Percentiles rank a stretch among this genome's conserved stretches.
Evolutionary conservation across 2,888 invertebrate genomes (phyloP).

Genomic region (Arge pagana): DNA sequence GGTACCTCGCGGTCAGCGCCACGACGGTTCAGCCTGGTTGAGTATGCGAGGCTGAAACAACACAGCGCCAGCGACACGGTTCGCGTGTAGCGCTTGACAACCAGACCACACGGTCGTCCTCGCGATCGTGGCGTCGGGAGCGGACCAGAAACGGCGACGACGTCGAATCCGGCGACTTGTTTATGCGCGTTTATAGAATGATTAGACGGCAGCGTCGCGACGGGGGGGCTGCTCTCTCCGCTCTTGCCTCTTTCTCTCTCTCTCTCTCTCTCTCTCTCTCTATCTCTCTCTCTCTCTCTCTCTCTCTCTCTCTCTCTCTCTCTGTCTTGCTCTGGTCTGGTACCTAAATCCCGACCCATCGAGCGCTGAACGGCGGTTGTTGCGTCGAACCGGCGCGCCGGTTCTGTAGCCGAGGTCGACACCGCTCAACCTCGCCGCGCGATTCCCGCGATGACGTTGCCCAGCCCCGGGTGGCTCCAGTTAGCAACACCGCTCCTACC

Average conservation of each 20-base stretch:
- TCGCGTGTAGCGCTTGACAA: no score
- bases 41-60: no score
- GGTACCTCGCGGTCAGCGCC: no score
- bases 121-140: no score
- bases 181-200: slow-evolving; percentile 59
- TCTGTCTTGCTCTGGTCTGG: slow-evolving; percentile 1
- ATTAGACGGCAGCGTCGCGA: slow-evolving; percentile 54
- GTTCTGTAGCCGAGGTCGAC: background rate
- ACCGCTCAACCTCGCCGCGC: background rate
- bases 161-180: slow-evolving; percentile 47
- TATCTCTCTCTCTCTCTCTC: slow-evolving; percentile 10
- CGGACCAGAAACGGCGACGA: background rate
- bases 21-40: no score
- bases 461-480: slow-evolving; percentile 38
- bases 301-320: slow-evolving; percentile 5
- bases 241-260: slow-evolving; percentile 25
- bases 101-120: no score
- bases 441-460: slow-evolving; percentile 24
- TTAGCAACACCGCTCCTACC: slow-evolving; percentile 39
- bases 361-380: no score
- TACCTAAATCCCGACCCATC: slow-evolving; percentile 9
- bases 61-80: no score
- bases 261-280: slow-evolving; percentile 24
- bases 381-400: no score
- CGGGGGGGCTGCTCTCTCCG: slow-evolving; percentile 45